These are phyloP conservation scores for Calypte anna DNA, from an alignment of 2,113 vertebrate genomes.

Conservation along the genomic window DNA sequence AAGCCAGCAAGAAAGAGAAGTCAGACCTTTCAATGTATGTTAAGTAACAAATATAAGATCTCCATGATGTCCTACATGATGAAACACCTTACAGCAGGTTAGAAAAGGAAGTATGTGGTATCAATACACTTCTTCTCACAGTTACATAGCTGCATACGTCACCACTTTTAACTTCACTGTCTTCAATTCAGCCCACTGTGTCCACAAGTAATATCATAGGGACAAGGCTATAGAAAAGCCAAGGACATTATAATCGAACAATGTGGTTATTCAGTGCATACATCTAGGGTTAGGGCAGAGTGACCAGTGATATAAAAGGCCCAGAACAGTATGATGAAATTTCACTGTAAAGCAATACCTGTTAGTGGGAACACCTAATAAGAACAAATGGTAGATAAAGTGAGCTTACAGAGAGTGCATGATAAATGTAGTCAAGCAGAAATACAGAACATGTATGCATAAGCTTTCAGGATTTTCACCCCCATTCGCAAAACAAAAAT, in stretches of 20 bases:
- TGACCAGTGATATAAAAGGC: slow-evolving; percentile 50
- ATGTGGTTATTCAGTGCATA: slow-evolving; percentile 55
- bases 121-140: slow-evolving; percentile 65
- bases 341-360: not conserved
- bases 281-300: slow-evolving; percentile 61
- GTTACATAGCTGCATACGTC: slow-evolving; percentile 73
- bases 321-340: not conserved
- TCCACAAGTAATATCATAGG: slow-evolving; percentile 54
- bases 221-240: slow-evolving; percentile 65
- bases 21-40: slow-evolving; percentile 63
- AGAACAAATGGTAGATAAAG: not conserved
- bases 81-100: slow-evolving; percentile 66
- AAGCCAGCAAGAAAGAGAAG: slow-evolving; percentile 64
- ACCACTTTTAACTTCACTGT: slow-evolving; percentile 58
- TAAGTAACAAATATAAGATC: slow-evolving; percentile 70
- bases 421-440: not conserved
- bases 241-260: slow-evolving; percentile 57
- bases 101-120: slow-evolving; percentile 54
- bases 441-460: not conserved
- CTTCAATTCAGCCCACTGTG: slow-evolving; percentile 63
- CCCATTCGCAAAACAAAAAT: not conserved
- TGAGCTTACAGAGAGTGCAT: not conserved
- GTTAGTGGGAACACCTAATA: not conserved
- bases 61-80: slow-evolving; percentile 63
- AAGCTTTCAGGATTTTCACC: not conserved